Evolutionary conservation across 2,113 vertebrate genomes (phyloP), one percentile per base, ranked within the genome.

Genomic region (Coregonus clupeaformis): DNA sequence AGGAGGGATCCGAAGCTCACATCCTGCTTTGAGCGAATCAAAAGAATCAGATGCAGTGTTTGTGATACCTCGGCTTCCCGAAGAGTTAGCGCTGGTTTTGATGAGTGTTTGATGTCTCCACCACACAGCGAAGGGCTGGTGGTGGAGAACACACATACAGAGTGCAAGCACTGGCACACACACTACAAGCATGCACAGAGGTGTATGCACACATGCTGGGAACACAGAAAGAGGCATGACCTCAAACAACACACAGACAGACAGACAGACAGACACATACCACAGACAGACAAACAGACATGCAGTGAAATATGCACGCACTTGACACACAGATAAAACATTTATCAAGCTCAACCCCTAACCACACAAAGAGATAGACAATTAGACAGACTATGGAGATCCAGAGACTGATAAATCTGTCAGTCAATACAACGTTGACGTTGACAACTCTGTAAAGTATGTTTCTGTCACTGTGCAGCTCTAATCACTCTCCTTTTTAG

Each of bases 91-190:
- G 65, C 73, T n/a, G 57, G 73, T 80, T 80, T 12, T n/a, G 24
- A 47, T 83, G 77, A 81, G 84, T 83, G 76, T 89, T 87, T 87
- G 80, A 89, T 86, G 79, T 80, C 72, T 75, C 45, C 73, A 75
- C 77, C 83, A 74, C 75, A 45, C 72, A 67, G 60, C 77, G 63
- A 24, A 60, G 52, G 42, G n/a, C n/a, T 74, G 68, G 49, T 68
- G 22, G 27, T 32, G 45, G 27, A 55, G 27, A 69, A 42, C 68
- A 75, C 69, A 73, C 80, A 47, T n/a, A 25, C 74, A 27, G 27
- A 27, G 27, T 27, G 27, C 27, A 27, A 27, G 27, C 25, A 59
- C 30, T 9, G 16, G 45, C 32, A 32, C 65, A 64, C 27, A 32
- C 30, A 14, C 57, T n/a, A 3, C 25, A 24, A 27, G 29, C 64